These are phyloP conservation scores for Cacajao melanocephalus DNA, from an alignment of 2,797 vertebrate genomes.

Conservation along the genomic window DNA sequence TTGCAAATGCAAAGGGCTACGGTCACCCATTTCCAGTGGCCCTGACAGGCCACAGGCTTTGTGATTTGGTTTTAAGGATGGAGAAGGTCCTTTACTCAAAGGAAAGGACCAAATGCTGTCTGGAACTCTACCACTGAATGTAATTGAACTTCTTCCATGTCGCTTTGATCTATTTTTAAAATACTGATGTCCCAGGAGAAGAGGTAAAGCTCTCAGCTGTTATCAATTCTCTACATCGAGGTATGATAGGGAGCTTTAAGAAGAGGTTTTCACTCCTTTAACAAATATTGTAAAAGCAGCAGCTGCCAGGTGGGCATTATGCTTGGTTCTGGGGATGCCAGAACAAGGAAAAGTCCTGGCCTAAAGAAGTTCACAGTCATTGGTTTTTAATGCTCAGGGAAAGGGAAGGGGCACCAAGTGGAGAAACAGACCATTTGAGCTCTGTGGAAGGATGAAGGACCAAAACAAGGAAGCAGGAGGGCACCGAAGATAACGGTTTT, in stretches of 20 bases:
- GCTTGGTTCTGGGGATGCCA: background rate
- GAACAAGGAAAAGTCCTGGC: background rate
- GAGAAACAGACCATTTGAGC: background rate
- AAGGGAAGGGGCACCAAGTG: too few relatives aligned
- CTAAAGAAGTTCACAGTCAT: background rate
- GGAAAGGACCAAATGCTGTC: background rate
- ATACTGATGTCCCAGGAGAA: background rate
- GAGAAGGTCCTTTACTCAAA: background rate
- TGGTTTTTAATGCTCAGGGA: background rate
- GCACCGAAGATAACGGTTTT: background rate
- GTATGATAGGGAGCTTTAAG: background rate
- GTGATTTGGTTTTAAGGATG: background rate
- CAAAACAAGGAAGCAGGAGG: background rate
- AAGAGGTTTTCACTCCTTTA: background rate
- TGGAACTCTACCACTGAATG: background rate
- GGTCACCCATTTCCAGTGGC: background rate
- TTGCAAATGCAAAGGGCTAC: background rate
- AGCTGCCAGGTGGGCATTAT: background rate
- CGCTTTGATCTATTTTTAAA: constrained; percentile 45
- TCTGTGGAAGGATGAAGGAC: background rate
- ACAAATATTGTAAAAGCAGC: background rate
- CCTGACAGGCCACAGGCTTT: background rate
- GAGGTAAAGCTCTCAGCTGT: background rate
- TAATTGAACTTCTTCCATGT: background rate
- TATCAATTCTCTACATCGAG: background rate